A percentile compares a stretch with the other conserved stretches of the same genome.
phyloP scores from a whole-genome alignment of 2,797 vertebrate genomes.

The Chromobotia macracanthus region DNA sequence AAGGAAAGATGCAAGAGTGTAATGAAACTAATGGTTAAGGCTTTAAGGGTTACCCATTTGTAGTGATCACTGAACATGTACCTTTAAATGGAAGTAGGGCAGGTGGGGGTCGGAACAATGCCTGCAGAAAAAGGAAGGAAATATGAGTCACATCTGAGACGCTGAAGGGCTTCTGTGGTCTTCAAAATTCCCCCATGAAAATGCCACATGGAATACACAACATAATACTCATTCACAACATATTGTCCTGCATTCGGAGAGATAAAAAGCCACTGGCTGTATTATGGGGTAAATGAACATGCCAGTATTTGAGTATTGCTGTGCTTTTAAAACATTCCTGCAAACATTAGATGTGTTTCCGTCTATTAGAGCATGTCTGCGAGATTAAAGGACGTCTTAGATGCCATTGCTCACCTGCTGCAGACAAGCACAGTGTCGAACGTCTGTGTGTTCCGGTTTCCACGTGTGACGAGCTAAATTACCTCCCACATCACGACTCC shows the following conservation, averaged over 20 bases:
- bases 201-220: slow-evolving; percentile 46
- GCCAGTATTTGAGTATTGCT: slow-evolving; percentile 31
- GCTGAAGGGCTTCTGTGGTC: slow-evolving; percentile 51
- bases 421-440: slow-evolving; percentile 77
- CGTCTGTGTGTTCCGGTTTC: slow-evolving; percentile 61
- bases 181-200: slow-evolving; percentile 48
- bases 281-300: slow-evolving; percentile 39
- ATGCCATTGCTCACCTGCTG: slow-evolving; percentile 69
- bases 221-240: slow-evolving; percentile 50
- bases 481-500: slow-evolving; percentile 75
- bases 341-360: slow-evolving; percentile 46
- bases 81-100: slow-evolving; percentile 75
- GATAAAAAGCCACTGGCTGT: slow-evolving; percentile 36
- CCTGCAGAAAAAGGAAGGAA: slow-evolving; percentile 62
- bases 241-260: background rate
- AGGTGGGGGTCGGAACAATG: slow-evolving; percentile 79
- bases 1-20: slow-evolving; percentile 43
- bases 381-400: slow-evolving; percentile 44
- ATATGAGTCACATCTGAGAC: slow-evolving; percentile 47
- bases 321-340: slow-evolving; percentile 22
- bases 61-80: slow-evolving; percentile 58
- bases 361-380: slow-evolving; percentile 39
- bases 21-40: slow-evolving; percentile 41
- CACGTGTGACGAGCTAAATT: slow-evolving; percentile 64
- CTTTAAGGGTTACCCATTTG: slow-evolving; percentile 38